Base-by-base conservation (phyloP, 2,113 vertebrate species). In the Pterocles orientalis region DNA sequence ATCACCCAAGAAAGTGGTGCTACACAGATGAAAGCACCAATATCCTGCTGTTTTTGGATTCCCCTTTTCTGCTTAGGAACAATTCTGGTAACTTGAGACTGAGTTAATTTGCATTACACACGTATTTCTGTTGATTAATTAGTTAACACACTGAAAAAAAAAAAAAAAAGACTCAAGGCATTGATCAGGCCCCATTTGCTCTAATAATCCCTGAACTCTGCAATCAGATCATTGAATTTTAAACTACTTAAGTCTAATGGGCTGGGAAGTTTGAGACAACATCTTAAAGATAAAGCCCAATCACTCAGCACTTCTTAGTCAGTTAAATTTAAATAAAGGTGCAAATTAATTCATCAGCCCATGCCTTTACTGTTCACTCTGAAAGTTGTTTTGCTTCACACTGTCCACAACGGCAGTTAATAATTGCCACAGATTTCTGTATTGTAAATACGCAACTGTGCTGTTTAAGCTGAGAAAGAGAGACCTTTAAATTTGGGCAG, bases 71-170 rank as follows among this genome's bases (percentile, higher is more conserved):
- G 69, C 0, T 0, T 45, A 75, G 3, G 24, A 89, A 60, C 39
- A 87, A 43, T 56, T 84, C 47, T 48, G 21, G 13, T 56, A 82
- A 84, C 33, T 64, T n/a, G 34, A 89, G 53, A 95, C 33, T 18
- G 28, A 91, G 24, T 60, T 79, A 60, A 89, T 84, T 57, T 92
- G 77, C 83, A 83, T 89, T 78, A 87, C 53, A 81, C 26, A 82
- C 33, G 79, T 60, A 94, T 75, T 92, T 94, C 68, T 89, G 50
- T 66, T 92, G 68, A 80, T 91, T 94, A 91, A 94, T 76, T 92
- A 92, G 85, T 81, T 86, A 90, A 88, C 87, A 86, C 31, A 45
- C 51, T 61, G 23, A 58, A n/a, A 87, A 76, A 25, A 54, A 26
- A 58, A 31, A 83, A 89, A 34, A 53, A 79, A 1, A 28, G 14